Percentiles rank a stretch among this genome's conserved stretches.
These are phyloP conservation scores for Aphodius granarius DNA, from an alignment of 2,888 invertebrate species.

Conservation along the genomic window DNA sequence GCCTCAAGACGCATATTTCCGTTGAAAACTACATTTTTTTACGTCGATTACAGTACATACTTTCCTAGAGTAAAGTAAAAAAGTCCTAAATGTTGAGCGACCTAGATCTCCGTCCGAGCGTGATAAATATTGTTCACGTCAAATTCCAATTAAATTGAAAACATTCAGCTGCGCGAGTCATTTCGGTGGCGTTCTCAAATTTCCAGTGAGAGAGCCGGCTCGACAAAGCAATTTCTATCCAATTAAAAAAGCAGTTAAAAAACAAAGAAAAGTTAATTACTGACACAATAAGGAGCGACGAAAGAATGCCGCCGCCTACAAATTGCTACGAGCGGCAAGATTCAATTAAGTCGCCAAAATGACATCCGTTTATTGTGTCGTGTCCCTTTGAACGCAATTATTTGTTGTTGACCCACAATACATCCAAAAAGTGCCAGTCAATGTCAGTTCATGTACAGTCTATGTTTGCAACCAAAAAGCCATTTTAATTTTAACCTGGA, in stretches of 20 bases:
- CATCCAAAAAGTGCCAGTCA: neutral
- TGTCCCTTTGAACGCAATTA: neutral
- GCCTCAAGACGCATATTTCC: neutral
- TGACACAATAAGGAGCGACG: constrained; percentile 9
- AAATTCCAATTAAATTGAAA: constrained; percentile 8
- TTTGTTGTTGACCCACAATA: neutral
- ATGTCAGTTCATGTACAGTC: too few relatives aligned
- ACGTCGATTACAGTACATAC: too few relatives aligned
- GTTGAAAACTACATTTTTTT: neutral
- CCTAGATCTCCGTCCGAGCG: neutral
- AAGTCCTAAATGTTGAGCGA: neutral
- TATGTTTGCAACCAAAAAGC: too few relatives aligned
- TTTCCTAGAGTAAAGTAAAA: too few relatives aligned
- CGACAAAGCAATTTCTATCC: constrained; percentile 4
- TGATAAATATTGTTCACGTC: constrained; percentile 6
- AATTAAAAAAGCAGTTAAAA: constrained; percentile 15
- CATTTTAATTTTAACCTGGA: too few relatives aligned
- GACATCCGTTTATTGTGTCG: constrained; percentile 1
- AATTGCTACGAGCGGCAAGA: constrained; percentile 5
- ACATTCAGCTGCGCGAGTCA: neutral
- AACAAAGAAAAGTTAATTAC: constrained; percentile 13
- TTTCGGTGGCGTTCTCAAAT: neutral
- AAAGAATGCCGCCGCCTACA: neutral
- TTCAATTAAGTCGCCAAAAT: constrained; percentile 9
- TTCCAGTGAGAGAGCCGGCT: neutral